Percentiles rank a stretch among this genome's conserved stretches.
These are phyloP conservation scores for Psilopsiagon aurifrons DNA, from an alignment of 2,113 vertebrate species.

Conservation along the genomic window DNA sequence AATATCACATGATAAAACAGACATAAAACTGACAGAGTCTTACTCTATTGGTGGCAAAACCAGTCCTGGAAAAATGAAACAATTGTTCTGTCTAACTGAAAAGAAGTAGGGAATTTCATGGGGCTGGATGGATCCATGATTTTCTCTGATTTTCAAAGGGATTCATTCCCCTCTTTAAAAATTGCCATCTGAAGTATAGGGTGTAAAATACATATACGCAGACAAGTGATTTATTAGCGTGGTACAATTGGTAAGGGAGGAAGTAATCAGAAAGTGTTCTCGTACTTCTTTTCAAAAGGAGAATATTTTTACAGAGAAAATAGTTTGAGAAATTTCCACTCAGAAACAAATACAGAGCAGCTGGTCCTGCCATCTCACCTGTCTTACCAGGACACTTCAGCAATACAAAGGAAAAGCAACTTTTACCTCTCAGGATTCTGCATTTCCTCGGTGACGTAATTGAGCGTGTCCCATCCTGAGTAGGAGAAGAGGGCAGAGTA, in stretches of 20 bases:
- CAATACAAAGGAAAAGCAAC: not conserved
- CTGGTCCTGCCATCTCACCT: not conserved
- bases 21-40: not conserved
- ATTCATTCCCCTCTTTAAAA: not conserved
- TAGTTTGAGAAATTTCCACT: not conserved
- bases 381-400: not conserved
- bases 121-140: not conserved
- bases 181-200: not conserved
- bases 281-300: not conserved
- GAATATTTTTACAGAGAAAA: not conserved
- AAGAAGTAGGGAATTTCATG: not conserved
- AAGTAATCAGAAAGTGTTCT: not conserved
- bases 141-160: not conserved
- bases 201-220: not conserved
- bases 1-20: not conserved
- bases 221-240: not conserved
- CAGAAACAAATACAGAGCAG: not conserved
- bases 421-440: slow-evolving; percentile 83
- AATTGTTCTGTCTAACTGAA: not conserved
- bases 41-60: not conserved
- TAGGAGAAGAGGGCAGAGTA: slow-evolving; percentile 92
- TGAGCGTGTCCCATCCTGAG: slow-evolving; percentile 87
- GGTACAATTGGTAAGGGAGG: not conserved
- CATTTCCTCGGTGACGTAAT: slow-evolving; percentile 90
- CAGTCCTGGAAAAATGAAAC: not conserved